These are phyloP conservation scores for Acanthochromis polyacanthus DNA, from an alignment of 2,113 vertebrate genomes.

Conservation along the genomic window DNA sequence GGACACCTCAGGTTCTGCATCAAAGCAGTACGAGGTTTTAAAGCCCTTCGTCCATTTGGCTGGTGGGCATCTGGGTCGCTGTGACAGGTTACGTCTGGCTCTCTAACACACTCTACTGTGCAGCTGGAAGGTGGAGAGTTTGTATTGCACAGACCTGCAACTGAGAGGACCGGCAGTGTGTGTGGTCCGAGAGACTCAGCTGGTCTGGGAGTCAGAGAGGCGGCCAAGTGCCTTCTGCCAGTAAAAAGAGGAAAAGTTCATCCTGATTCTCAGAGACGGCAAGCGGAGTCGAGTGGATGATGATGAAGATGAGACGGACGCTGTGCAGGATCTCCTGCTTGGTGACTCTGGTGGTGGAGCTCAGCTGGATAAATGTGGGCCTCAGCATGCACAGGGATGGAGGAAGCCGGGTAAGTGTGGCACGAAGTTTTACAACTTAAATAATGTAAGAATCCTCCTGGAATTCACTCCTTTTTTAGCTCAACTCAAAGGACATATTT, in stretches of 20 bases:
- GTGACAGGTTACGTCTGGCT: conserved; percentile 62
- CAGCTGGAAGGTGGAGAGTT: conserved; percentile 59
- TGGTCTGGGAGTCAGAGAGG: conserved; percentile 57
- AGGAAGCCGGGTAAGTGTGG: conserved; percentile 60
- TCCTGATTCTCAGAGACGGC: conserved; percentile 15
- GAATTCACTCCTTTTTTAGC: neutral
- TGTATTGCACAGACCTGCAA: conserved; percentile 54
- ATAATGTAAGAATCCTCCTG: neutral
- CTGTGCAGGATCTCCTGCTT: conserved; percentile 68
- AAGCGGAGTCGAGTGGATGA: conserved; percentile 27
- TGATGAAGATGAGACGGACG: conserved; percentile 51
- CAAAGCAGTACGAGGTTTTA: conserved; percentile 66
- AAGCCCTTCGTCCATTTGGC: conserved; percentile 67
- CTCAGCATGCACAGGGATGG: conserved; percentile 60
- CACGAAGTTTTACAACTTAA: neutral
- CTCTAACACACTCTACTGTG: conserved; percentile 11
- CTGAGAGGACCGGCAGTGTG: conserved; percentile 46
- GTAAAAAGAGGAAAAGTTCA: conserved; percentile 21
- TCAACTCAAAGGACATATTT: too few species aligned
- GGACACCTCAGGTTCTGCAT: conserved; percentile 37
- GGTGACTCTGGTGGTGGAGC: conserved; percentile 71
- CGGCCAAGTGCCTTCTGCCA: conserved; percentile 41
- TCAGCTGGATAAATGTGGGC: conserved; percentile 70
- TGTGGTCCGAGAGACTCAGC: conserved; percentile 63
- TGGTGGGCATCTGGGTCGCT: conserved; percentile 45